Conservation (phyloP, 2,888 invertebrate species). For the Aspidiotus rigidus region DNA sequence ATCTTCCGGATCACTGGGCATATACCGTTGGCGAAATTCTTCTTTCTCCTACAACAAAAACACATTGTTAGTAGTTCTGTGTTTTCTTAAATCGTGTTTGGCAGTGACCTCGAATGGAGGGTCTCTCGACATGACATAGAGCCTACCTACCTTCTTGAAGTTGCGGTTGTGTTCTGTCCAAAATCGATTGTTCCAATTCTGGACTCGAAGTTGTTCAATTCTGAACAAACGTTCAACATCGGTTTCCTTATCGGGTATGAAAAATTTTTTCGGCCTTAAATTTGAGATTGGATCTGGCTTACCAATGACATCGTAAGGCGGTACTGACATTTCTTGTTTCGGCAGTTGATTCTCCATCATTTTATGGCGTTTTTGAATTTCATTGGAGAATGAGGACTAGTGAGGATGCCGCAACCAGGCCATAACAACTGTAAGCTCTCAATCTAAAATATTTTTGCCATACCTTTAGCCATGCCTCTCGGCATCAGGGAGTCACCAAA, state of each 20-base stretch:
- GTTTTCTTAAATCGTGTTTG: too few relatives aligned
- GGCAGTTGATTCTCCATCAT: too few relatives aligned
- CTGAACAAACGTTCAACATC: constrained; percentile 55
- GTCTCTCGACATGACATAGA: background rate
- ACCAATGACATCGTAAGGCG: constrained; percentile 56
- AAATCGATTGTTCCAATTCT: constrained; percentile 75
- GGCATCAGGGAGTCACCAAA: too few relatives aligned
- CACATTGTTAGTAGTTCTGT: background rate
- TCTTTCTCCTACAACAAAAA: constrained; percentile 42
- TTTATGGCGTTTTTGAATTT: too few relatives aligned
- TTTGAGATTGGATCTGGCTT: constrained; percentile 75
- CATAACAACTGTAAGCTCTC: too few relatives aligned
- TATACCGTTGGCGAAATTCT: constrained; percentile 42
- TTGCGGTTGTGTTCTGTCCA: constrained; percentile 71
- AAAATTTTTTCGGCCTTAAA: constrained; percentile 61
- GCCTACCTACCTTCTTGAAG: constrained; percentile 55
- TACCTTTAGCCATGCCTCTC: too few relatives aligned
- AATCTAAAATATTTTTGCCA: too few relatives aligned
- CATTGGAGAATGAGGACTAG: too few relatives aligned
- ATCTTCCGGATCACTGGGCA: background rate
- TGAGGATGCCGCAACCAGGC: too few relatives aligned
- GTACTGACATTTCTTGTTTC: background rate
- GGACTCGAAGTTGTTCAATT: constrained; percentile 56
- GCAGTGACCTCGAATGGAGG: background rate
- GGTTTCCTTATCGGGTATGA: constrained; percentile 57